Conservation (phyloP, 2,113 vertebrate genomes). For the Lamprologus tigripictilis region DNA sequence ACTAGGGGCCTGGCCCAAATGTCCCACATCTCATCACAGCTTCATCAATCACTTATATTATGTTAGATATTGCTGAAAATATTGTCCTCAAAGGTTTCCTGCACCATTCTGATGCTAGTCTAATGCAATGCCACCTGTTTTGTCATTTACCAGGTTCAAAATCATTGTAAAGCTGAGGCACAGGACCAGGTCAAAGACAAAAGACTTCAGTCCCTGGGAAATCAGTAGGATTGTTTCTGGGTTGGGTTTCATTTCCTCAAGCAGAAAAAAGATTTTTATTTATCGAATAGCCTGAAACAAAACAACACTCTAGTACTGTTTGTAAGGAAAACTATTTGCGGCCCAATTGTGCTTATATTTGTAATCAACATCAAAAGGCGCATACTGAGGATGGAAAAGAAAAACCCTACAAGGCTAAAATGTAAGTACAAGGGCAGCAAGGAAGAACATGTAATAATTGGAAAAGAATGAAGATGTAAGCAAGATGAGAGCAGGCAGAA, state of each 20-base stretch:
- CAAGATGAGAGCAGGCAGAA: neutral
- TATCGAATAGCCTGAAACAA: neutral
- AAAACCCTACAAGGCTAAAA: neutral
- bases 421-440: neutral
- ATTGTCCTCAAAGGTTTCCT: neutral
- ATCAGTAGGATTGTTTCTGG: neutral
- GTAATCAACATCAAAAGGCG: neutral
- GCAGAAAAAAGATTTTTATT: neutral
- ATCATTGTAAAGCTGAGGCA: neutral
- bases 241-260: neutral
- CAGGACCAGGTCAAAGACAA: neutral
- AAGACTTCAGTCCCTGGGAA: neutral
- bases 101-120: rapidly evolving
- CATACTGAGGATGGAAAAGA: neutral
- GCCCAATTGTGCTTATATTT: neutral
- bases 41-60: neutral
- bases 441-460: neutral
- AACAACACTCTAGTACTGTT: neutral
- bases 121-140: neutral
- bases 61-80: neutral
- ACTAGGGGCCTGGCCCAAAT: neutral
- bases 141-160: neutral
- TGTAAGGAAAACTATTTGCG: neutral
- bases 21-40: neutral
- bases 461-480: neutral